Evolutionary conservation across 2,797 vertebrate genomes (phyloP).

Genomic region (Poecilia picta): DNA sequence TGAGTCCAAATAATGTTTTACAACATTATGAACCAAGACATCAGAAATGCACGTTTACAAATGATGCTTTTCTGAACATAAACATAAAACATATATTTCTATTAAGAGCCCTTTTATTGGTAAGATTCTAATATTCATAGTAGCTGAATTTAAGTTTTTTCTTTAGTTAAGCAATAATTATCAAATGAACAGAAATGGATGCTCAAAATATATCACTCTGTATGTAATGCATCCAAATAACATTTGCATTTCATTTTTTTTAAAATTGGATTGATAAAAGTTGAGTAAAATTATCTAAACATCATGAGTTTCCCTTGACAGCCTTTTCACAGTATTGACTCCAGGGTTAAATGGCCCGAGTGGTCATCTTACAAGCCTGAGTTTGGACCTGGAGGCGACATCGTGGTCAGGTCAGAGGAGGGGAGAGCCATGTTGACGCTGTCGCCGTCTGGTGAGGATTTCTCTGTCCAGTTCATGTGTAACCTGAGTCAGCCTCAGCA

Average conservation of each 20-base stretch:
- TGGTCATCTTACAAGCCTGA: constrained; percentile 46
- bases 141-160: not conserved
- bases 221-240: not conserved
- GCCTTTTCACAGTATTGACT: constrained; percentile 69
- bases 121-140: not conserved
- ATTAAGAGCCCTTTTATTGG: not conserved
- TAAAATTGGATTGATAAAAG: not conserved
- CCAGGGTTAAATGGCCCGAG: constrained; percentile 83
- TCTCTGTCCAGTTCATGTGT: constrained; percentile 86
- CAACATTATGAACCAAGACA: too few relatives aligned
- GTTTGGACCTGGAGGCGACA: constrained; percentile 56
- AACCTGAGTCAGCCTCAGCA: constrained; percentile 78
- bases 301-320: constrained; percentile 25
- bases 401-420: constrained; percentile 82
- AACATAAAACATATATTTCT: not conserved
- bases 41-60: too few relatives aligned
- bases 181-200: not conserved
- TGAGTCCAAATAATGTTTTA: too few relatives aligned
- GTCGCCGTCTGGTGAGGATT: constrained; percentile 83
- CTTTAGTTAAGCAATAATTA: not conserved
- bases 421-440: constrained; percentile 82
- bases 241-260: not conserved
- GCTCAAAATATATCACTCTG: not conserved
- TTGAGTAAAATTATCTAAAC: not conserved
- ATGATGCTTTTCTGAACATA: too few relatives aligned